Evolutionary conservation across 2,113 vertebrate species (phyloP).

Genomic region (Erythrolamprus reginae): DNA sequence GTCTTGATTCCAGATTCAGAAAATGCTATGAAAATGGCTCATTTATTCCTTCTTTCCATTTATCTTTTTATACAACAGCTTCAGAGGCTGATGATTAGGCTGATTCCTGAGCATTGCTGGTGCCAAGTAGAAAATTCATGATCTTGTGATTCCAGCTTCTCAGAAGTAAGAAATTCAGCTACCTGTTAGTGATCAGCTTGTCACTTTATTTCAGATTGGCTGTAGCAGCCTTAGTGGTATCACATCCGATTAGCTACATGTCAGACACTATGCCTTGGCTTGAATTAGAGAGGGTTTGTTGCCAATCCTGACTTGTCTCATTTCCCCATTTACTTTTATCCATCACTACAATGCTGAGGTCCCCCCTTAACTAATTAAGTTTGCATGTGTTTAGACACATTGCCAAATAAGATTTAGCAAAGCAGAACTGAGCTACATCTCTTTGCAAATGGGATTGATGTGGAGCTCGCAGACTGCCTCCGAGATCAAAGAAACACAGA

Average conservation of each 20-base stretch:
- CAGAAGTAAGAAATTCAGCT: slow-evolving; percentile 36
- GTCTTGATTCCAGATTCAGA: slow-evolving; percentile 42
- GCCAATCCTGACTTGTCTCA: slow-evolving; percentile 73
- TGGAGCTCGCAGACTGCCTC: slow-evolving; percentile 25
- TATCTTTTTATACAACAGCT: slow-evolving; percentile 43
- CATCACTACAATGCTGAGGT: slow-evolving; percentile 66
- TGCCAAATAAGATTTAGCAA: slow-evolving; percentile 81
- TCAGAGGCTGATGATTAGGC: slow-evolving; percentile 32
- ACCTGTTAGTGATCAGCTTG: slow-evolving; percentile 26
- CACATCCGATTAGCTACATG: slow-evolving; percentile 67
- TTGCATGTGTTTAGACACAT: slow-evolving; percentile 77
- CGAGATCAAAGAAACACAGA: neutral
- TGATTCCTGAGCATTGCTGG: slow-evolving; percentile 47
- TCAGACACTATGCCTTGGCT: slow-evolving; percentile 53
- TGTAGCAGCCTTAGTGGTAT: slow-evolving; percentile 39
- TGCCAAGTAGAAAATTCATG: slow-evolving; percentile 47
- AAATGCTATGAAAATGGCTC: slow-evolving; percentile 36
- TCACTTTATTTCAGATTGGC: slow-evolving; percentile 42
- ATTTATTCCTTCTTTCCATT: slow-evolving; percentile 23
- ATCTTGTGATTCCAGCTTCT: slow-evolving; percentile 15
- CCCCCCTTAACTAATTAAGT: slow-evolving; percentile 77
- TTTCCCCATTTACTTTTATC: slow-evolving; percentile 73
- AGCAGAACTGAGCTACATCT: slow-evolving; percentile 77
- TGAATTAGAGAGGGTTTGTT: slow-evolving; percentile 63
- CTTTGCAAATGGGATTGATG: slow-evolving; percentile 65